Conservation (phyloP, 2,113 vertebrate species). For the Ramphastos sulfuratus region DNA sequence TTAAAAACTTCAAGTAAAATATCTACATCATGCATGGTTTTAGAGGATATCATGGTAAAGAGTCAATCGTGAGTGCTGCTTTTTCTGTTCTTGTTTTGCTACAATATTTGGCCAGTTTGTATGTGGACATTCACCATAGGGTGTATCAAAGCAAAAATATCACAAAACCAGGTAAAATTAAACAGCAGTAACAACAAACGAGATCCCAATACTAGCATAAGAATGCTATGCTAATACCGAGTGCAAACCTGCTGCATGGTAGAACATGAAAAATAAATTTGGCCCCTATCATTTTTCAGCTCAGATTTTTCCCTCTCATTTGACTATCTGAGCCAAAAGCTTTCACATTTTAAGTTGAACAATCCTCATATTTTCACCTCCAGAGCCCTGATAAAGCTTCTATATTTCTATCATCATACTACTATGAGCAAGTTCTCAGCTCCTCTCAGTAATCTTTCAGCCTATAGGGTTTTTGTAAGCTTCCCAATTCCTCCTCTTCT, state of each 20-base stretch:
- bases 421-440: neutral
- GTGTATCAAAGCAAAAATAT: too few species aligned
- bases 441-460: neutral
- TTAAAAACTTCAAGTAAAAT: neutral
- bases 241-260: neutral
- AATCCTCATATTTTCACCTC: neutral
- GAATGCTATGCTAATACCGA: neutral
- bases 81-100: neutral
- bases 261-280: neutral
- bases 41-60: neutral
- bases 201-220: neutral
- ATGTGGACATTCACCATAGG: fast-evolving
- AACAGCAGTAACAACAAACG: neutral
- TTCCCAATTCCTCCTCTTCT: neutral
- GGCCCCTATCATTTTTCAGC: neutral
- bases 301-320: neutral
- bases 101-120: neutral
- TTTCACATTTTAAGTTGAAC: neutral
- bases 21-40: neutral
- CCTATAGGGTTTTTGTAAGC: neutral
- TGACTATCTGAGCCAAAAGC: neutral
- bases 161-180: neutral
- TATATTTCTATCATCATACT: neutral
- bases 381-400: neutral
- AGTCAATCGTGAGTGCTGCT: neutral